phyloP scores from a whole-genome alignment of 92 coral and sea anemone genomes.

The Anthopleura xanthogrammica region DNA sequence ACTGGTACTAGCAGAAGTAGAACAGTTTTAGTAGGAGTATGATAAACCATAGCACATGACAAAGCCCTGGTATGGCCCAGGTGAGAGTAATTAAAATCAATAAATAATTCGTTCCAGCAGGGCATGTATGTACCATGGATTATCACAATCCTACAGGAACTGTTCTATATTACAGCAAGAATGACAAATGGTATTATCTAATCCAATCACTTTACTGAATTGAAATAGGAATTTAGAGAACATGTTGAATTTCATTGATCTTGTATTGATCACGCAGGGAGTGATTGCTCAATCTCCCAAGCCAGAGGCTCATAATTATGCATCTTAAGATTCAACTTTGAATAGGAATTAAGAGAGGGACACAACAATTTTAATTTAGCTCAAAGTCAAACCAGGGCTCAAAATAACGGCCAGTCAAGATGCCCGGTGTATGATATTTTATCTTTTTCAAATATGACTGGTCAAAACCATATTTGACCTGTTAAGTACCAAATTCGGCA shows the following conservation, averaged over 20 bases:
- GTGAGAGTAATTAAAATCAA: neutral
- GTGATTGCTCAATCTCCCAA: neutral
- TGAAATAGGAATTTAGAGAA: no score
- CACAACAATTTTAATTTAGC: no score
- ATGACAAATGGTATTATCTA: neutral
- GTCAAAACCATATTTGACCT: no score
- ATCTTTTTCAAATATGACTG: no score
- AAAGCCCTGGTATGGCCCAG: neutral
- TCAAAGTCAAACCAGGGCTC: no score
- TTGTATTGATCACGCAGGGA: no score
- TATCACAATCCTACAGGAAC: neutral
- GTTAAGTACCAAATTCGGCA: no score
- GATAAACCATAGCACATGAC: neutral
- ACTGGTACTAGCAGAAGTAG: neutral
- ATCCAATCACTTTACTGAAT: neutral
- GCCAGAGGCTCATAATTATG: no score
- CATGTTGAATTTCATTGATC: no score
- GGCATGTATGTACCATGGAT: neutral
- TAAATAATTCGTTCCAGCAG: neutral
- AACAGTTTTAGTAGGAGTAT: neutral
- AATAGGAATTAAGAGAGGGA: neutral
- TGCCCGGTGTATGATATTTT: no score
- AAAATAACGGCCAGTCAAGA: no score
- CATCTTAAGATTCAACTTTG: no score
- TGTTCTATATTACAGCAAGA: neutral